phyloP scores from a whole-genome alignment of 2,113 vertebrate species.

The Neogobius melanostomus region DNA sequence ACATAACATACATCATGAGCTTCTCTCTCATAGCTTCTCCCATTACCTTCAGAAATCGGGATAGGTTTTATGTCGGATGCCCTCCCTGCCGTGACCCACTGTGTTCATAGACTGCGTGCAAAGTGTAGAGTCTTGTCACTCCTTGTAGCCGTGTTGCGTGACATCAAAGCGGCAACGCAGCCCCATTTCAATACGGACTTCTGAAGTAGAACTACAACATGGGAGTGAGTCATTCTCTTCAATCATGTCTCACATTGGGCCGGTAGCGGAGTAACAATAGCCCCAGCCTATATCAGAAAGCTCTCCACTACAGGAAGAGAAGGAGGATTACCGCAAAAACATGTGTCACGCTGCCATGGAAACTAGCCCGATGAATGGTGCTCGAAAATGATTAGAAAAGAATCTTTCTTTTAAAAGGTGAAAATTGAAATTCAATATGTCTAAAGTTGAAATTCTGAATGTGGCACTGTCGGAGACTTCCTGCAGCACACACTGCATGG shows the following conservation, averaged over 20 bases:
- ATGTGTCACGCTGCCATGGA: slow-evolving; percentile 72
- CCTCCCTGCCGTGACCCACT: not conserved
- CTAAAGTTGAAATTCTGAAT: slow-evolving; percentile 11
- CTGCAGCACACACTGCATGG: slow-evolving; percentile 23
- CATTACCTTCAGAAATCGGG: no score
- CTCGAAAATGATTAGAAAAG: slow-evolving; percentile 52
- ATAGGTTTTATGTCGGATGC: not conserved
- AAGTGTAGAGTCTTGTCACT: not conserved
- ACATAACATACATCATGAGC: no score
- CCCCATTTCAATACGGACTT: not conserved
- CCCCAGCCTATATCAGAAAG: slow-evolving; percentile 42
- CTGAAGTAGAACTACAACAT: slow-evolving; percentile 4
- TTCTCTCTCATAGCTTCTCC: no score
- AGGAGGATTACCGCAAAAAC: slow-evolving; percentile 61
- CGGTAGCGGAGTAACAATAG: slow-evolving; percentile 41
- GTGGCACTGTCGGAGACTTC: slow-evolving; percentile 17
- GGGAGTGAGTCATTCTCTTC: slow-evolving; percentile 24
- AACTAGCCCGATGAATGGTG: slow-evolving; percentile 55
- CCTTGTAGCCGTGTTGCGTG: not conserved
- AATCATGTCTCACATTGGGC: slow-evolving; percentile 24
- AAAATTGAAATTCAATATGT: slow-evolving; percentile 25
- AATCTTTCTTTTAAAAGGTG: slow-evolving; percentile 27
- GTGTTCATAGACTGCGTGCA: not conserved
- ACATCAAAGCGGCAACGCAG: not conserved
- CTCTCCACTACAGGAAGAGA: slow-evolving; percentile 51